Percentiles rank a stretch among this genome's conserved stretches.
Conservation (phyloP, 2,888 invertebrate species). For the Cyclophora albipunctata region DNA sequence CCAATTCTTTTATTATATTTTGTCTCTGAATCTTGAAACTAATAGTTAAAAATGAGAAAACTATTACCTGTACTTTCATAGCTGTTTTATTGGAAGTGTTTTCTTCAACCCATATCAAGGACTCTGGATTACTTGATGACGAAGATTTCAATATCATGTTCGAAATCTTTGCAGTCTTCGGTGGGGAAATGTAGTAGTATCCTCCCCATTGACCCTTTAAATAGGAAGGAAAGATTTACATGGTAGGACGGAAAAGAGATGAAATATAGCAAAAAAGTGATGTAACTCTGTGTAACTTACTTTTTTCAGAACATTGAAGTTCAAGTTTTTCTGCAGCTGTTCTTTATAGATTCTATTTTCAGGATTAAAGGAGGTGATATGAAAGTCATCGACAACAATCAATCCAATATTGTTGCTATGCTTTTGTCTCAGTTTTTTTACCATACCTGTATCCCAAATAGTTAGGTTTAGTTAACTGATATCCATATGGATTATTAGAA, state of each 20-base stretch:
- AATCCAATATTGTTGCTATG: constrained; percentile 57
- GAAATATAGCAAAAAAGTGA: too few relatives aligned
- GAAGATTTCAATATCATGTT: constrained; percentile 78
- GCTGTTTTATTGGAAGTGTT: constrained; percentile 14
- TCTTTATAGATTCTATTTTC: constrained; percentile 57
- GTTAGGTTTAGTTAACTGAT: not conserved
- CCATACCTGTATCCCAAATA: constrained; percentile 67
- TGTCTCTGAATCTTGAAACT: too few relatives aligned
- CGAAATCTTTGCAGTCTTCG: constrained; percentile 27
- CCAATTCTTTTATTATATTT: not conserved
- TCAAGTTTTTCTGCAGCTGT: constrained; percentile 77
- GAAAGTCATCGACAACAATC: constrained; percentile 62
- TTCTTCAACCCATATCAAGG: constrained; percentile 81
- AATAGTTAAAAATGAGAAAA: too few relatives aligned
- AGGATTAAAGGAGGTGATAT: constrained; percentile 67
- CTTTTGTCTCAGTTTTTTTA: constrained; percentile 80
- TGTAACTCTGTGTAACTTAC: constrained; percentile 15
- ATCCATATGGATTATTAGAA: too few relatives aligned
- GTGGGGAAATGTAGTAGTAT: constrained; percentile 28
- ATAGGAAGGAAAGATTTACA: not conserved
- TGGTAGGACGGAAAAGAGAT: too few relatives aligned
- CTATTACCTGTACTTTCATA: constrained; percentile 32
- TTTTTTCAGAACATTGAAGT: constrained; percentile 76
- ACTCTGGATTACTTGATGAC: constrained; percentile 80
- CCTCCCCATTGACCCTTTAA: constrained; percentile 49